phyloP scores from a whole-genome alignment of 2,113 vertebrate species.

The Rhynchomys soricoides region DNA sequence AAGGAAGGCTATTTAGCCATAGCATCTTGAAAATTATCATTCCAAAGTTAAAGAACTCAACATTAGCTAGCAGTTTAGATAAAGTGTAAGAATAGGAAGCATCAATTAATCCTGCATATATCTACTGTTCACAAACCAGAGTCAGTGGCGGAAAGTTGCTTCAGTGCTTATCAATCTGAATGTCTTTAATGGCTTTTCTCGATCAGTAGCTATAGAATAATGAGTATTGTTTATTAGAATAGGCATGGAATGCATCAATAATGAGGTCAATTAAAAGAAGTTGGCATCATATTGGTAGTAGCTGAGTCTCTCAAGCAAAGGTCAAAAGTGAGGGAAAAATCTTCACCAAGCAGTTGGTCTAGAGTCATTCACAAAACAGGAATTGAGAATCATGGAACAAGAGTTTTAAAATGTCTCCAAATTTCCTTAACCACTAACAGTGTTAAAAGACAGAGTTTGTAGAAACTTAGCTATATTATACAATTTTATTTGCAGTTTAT shows the following conservation, averaged over 20 bases:
- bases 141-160: neutral
- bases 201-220: neutral
- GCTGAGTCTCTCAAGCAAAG: slow-evolving; percentile 17
- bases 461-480: neutral
- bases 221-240: neutral
- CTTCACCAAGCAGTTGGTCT: neutral
- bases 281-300: neutral
- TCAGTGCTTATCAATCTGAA: neutral
- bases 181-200: neutral
- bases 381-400: neutral
- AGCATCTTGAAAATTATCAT: neutral
- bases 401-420: neutral
- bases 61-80: neutral
- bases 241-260: neutral
- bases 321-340: neutral
- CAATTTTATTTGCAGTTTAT: neutral
- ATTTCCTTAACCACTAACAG: neutral
- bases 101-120: neutral
- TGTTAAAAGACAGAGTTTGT: neutral
- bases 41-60: slow-evolving; percentile 14
- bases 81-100: neutral
- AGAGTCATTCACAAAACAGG: neutral
- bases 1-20: neutral
- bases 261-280: neutral
- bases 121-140: slow-evolving; percentile 1